A percentile compares a stretch with the other conserved stretches of the same genome.
Evolutionary conservation across 2,888 invertebrate genomes (phyloP).

Genomic region (Heliconius erato): DNA sequence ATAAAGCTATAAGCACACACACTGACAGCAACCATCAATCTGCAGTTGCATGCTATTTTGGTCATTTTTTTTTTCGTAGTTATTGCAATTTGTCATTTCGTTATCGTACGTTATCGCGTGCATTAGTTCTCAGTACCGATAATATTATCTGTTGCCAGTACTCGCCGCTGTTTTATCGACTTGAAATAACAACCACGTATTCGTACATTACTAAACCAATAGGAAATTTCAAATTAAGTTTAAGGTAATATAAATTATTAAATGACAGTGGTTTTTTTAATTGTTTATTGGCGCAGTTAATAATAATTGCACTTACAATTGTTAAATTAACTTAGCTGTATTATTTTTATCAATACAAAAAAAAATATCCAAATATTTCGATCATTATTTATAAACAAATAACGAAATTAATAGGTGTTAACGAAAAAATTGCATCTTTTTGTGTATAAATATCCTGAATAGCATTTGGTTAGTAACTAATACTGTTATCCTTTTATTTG

Average conservation of each 20-base stretch:
- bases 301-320: no score
- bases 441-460: neutral
- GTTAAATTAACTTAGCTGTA: neutral
- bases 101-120: conserved; percentile 75
- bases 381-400: neutral
- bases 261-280: neutral
- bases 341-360: neutral
- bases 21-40: conserved; percentile 35
- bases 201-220: conserved; percentile 48
- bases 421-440: neutral
- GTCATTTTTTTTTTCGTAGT: conserved; percentile 49
- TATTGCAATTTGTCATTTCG: conserved; percentile 80
- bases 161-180: conserved; percentile 58
- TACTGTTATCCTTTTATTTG: conserved; percentile 9
- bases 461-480: neutral
- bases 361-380: neutral
- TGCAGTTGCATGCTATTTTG: conserved; percentile 54
- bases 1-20: neutral
- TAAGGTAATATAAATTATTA: neutral
- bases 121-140: conserved; percentile 79
- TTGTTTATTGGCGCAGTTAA: neutral
- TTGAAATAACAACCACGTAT: conserved; percentile 48
- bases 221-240: neutral
- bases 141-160: conserved; percentile 73
- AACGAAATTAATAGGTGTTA: neutral